Percentiles rank a stretch among this genome's conserved stretches.
phyloP scores from a whole-genome alignment of 2,888 invertebrate genomes.

The Kryphioiulus occultus region DNA sequence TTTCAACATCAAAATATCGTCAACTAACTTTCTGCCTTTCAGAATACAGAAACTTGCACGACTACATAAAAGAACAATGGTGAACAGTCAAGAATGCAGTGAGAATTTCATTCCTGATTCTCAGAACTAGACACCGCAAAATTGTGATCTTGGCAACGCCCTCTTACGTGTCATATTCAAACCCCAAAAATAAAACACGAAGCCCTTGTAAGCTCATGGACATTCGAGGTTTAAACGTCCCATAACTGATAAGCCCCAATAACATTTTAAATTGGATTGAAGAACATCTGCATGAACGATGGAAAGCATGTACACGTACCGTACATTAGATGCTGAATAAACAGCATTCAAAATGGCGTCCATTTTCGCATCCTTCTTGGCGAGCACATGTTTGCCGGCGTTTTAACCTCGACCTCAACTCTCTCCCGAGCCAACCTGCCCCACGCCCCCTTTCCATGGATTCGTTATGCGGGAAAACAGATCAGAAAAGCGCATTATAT shows the following conservation, averaged over 20 bases:
- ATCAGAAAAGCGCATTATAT: background rate
- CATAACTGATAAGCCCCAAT: background rate
- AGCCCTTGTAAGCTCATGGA: background rate
- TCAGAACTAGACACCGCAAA: background rate
- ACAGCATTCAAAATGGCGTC: background rate
- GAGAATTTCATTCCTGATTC: too few relatives aligned
- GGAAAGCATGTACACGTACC: too few relatives aligned
- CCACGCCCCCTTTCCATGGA: conserved; percentile 14
- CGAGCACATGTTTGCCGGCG: conserved; percentile 21
- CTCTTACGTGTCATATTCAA: background rate
- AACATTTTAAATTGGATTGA: background rate
- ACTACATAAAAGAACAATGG: background rate
- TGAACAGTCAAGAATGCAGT: too few relatives aligned
- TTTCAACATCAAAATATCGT: too few relatives aligned
- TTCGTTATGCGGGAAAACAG: background rate
- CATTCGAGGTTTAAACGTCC: background rate
- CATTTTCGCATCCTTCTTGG: background rate
- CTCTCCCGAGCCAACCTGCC: background rate
- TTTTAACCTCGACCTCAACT: conserved; percentile 39
- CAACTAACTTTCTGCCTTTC: background rate
- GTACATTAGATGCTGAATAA: background rate
- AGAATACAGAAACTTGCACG: background rate
- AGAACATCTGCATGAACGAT: background rate
- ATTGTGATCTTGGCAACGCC: background rate
- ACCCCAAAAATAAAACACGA: background rate